A percentile compares a stretch with the other conserved stretches of the same genome.
Evolutionary conservation across 2,797 vertebrate genomes (phyloP).

Genomic region (Tokudaia muenninki): DNA sequence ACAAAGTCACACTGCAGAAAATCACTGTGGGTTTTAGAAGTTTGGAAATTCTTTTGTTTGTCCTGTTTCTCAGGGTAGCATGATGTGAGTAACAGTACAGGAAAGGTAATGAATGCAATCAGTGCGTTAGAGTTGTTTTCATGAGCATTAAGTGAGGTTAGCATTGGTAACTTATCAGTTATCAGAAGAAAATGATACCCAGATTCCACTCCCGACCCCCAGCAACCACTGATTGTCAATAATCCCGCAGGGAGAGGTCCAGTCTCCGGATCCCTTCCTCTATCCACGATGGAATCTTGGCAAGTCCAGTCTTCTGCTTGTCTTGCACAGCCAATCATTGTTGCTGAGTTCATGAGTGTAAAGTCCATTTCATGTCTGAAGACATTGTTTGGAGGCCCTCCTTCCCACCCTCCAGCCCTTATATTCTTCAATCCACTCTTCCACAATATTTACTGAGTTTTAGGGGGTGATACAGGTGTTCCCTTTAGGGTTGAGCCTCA

Average conservation of each 20-base stretch:
- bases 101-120: too few species aligned
- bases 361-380: too few species aligned
- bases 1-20: too few species aligned
- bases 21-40: too few species aligned
- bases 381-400: neutral
- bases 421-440: neutral
- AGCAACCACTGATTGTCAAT: neutral
- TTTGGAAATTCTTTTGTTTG: too few species aligned
- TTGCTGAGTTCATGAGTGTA: too few species aligned
- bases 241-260: neutral
- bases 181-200: neutral
- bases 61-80: too few species aligned
- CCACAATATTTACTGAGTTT: neutral
- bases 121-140: neutral
- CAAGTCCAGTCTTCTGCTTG: neutral
- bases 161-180: too few species aligned
- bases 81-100: too few species aligned
- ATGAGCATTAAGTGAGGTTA: neutral
- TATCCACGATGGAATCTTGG: neutral
- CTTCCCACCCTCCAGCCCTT: neutral
- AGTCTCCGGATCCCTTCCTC: neutral
- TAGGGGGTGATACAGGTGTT: neutral
- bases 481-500: too few species aligned
- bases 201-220: neutral
- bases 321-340: neutral